Conservation (phyloP, 2,113 vertebrate genomes). For the Dipodomys ordii region DNA sequence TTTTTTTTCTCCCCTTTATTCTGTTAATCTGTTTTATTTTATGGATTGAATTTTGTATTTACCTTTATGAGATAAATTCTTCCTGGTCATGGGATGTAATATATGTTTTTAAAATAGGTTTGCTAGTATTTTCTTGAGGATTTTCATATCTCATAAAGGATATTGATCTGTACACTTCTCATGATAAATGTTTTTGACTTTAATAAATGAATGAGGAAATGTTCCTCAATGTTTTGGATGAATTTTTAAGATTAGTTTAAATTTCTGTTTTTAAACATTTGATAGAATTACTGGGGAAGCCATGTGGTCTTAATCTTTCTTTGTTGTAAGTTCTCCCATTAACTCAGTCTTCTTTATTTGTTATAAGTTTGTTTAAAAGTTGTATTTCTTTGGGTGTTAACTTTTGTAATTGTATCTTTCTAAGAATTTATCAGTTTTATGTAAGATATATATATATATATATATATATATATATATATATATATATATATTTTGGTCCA, state of each 20-base stretch:
- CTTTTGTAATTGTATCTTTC: not conserved
- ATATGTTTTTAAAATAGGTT: not conserved
- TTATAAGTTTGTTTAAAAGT: not conserved
- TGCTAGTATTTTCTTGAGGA: conserved; percentile 19
- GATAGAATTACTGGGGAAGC: conserved; percentile 19
- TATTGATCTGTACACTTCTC: not conserved
- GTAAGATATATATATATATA: too few species aligned
- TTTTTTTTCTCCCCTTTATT: not conserved
- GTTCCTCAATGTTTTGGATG: not conserved
- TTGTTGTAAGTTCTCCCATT: not conserved
- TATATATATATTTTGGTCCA: too few species aligned
- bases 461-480: too few species aligned
- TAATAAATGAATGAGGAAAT: not conserved
- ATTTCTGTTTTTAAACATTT: conserved; percentile 19
- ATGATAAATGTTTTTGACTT: not conserved
- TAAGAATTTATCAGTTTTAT: not conserved
- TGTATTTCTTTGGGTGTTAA: not conserved
- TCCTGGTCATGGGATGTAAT: not conserved
- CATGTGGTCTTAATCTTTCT: not conserved
- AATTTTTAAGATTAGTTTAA: not conserved
- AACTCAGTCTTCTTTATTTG: not conserved
- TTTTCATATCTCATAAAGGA: not conserved
- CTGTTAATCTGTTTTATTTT: conserved; percentile 10
- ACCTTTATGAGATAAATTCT: not conserved
- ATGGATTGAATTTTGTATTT: not conserved